Conservation (phyloP, 2,888 invertebrate species). For the Formica aserva region DNA sequence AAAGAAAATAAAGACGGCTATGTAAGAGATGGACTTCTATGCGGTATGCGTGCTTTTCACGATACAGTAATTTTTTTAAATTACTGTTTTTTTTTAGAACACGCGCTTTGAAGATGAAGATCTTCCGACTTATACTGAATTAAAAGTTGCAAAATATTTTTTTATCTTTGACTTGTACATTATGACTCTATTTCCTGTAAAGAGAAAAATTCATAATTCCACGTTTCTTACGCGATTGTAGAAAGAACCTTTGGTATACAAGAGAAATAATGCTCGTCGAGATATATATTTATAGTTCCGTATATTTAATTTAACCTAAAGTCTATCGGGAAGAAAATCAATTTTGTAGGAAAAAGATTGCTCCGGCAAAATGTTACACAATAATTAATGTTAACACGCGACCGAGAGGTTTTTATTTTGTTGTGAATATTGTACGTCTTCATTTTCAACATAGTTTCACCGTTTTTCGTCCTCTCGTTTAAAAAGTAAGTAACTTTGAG, state of each 20-base stretch:
- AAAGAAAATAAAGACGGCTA: neutral
- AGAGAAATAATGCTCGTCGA: slow-evolving; percentile 20
- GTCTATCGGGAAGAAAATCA: slow-evolving; percentile 44
- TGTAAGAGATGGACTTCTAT: neutral
- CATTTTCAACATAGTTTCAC: slow-evolving; percentile 24
- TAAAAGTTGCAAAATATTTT: neutral
- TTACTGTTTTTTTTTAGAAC: slow-evolving; percentile 15
- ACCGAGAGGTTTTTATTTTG: slow-evolving; percentile 14
- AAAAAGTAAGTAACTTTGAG: slow-evolving; percentile 34
- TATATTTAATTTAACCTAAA: slow-evolving; percentile 49
- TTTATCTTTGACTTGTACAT: slow-evolving; percentile 4
- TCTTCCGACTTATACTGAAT: neutral
- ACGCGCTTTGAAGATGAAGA: neutral
- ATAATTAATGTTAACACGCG: slow-evolving; percentile 28
- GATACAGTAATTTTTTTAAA: slow-evolving; percentile 33
- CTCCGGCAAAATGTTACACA: slow-evolving; percentile 41
- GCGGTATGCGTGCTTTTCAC: neutral
- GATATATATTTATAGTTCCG: slow-evolving; percentile 31
- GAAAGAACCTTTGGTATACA: slow-evolving; percentile 38
- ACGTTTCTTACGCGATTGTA: neutral
- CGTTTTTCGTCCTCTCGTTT: neutral
- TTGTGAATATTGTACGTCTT: neutral
- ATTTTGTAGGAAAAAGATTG: slow-evolving; percentile 31
- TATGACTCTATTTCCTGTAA: neutral
- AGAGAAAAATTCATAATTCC: neutral